phyloP scores from a whole-genome alignment of 2,113 vertebrate species.

The Eulemur macaco region DNA sequence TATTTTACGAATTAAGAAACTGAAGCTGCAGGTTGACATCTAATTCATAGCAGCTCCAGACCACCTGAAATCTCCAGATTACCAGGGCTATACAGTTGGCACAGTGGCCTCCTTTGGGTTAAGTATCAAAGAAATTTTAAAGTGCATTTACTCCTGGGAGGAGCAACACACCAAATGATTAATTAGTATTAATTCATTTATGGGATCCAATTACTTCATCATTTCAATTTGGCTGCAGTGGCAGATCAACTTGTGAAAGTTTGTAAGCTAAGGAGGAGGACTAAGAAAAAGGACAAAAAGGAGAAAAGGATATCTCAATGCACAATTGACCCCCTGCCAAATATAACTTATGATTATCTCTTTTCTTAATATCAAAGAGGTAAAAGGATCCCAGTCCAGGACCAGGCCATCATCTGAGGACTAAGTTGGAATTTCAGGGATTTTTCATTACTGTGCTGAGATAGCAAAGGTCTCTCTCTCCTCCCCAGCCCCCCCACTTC shows the following conservation, averaged over 20 bases:
- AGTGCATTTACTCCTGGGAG: conserved; percentile 48
- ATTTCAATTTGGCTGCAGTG: not conserved
- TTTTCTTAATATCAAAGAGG: not conserved
- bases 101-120: not conserved
- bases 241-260: not conserved
- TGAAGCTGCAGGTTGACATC: not conserved
- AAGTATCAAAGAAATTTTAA: conserved; percentile 37
- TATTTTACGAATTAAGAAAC: not conserved
- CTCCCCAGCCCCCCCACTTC: too few species aligned
- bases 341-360: not conserved
- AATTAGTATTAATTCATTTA: conserved; percentile 55
- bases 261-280: not conserved
- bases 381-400: not conserved
- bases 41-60: not conserved
- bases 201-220: conserved; percentile 46
- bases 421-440: not conserved
- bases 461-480: not conserved
- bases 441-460: not conserved
- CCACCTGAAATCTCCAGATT: not conserved
- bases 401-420: not conserved
- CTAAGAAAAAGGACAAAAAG: not conserved
- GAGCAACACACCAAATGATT: conserved; percentile 9
- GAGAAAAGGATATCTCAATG: not conserved
- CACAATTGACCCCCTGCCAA: not conserved
- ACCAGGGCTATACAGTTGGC: not conserved